phyloP scores from a whole-genome alignment of 30 jellyfish, hydroid and myxozoan genomes.

The Hydractinia symbiolongicarpus region DNA sequence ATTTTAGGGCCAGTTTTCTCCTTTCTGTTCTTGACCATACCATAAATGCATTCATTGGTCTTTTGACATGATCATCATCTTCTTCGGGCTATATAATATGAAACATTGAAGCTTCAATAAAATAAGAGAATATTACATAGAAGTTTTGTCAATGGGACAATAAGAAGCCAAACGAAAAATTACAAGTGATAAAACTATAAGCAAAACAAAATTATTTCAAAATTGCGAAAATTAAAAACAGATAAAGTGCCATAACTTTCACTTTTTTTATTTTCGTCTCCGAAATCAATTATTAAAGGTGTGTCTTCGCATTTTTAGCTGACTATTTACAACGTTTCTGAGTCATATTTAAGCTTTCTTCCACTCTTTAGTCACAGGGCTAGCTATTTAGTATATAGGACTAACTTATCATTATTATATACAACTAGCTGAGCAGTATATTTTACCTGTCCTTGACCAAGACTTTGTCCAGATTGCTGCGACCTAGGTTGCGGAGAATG shows the following conservation, averaged over 20 bases:
- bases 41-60: slow-evolving; percentile 99
- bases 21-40: slow-evolving; percentile 99
- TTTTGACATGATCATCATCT: slow-evolving; percentile 96
- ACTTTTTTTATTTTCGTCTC: too few relatives aligned
- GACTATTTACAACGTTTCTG: too few relatives aligned
- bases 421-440: not conserved
- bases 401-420: not conserved
- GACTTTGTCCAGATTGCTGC: slow-evolving; percentile 6
- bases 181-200: too few relatives aligned
- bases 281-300: too few relatives aligned
- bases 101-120: not conserved
- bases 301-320: too few relatives aligned
- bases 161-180: too few relatives aligned
- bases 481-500: not conserved
- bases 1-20: slow-evolving; percentile 90
- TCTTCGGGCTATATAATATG: slow-evolving; percentile 31
- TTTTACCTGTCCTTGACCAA: slow-evolving; percentile 6
- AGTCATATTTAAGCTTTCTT: too few relatives aligned
- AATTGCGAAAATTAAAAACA: too few relatives aligned
- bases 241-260: too few relatives aligned
- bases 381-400: not conserved
- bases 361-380: not conserved
- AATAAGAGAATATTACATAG: not conserved
- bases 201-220: too few relatives aligned
- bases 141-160: not conserved